These are phyloP conservation scores for Tenthredo scrophulariae DNA, from an alignment of 2,888 invertebrate genomes.

Conservation along the genomic window DNA sequence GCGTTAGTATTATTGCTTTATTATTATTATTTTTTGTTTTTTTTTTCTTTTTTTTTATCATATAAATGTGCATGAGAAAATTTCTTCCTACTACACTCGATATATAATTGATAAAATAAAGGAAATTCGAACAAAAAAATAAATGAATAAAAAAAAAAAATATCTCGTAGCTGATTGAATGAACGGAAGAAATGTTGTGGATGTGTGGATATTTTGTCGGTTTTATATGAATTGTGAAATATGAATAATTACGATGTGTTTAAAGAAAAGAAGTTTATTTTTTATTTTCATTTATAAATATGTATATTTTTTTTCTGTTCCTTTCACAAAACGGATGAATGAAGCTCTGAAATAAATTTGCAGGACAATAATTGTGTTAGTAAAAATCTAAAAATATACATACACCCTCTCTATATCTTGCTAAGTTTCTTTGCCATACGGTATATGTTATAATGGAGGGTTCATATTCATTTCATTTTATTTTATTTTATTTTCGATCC, in stretches of 20 bases:
- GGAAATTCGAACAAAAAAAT: background rate
- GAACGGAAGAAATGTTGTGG: background rate
- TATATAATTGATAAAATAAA: constrained; percentile 27
- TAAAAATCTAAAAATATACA: background rate
- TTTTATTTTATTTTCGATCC: constrained; percentile 39
- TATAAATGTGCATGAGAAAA: constrained; percentile 18
- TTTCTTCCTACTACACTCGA: background rate
- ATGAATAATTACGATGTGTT: constrained; percentile 1
- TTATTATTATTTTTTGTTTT: constrained; percentile 14
- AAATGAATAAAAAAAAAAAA: background rate
- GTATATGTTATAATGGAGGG: background rate
- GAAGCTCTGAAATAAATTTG: constrained; percentile 26
- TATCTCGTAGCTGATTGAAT: background rate
- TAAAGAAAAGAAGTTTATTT: background rate
- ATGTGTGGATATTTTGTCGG: background rate
- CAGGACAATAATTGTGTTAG: background rate
- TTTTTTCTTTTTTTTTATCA: background rate
- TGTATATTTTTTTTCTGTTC: background rate
- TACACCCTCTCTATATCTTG: background rate
- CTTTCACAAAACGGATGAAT: constrained; percentile 6
- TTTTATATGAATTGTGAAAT: constrained; percentile 1
- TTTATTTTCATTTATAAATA: background rate
- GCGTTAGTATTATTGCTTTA: constrained; percentile 39
- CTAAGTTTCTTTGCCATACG: constrained; percentile 3
- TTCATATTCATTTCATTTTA: background rate